Percentiles rank a stretch among this genome's conserved stretches.
These are phyloP conservation scores for Myotis planiceps DNA, from an alignment of 2,797 vertebrate species.

Conservation along the genomic window DNA sequence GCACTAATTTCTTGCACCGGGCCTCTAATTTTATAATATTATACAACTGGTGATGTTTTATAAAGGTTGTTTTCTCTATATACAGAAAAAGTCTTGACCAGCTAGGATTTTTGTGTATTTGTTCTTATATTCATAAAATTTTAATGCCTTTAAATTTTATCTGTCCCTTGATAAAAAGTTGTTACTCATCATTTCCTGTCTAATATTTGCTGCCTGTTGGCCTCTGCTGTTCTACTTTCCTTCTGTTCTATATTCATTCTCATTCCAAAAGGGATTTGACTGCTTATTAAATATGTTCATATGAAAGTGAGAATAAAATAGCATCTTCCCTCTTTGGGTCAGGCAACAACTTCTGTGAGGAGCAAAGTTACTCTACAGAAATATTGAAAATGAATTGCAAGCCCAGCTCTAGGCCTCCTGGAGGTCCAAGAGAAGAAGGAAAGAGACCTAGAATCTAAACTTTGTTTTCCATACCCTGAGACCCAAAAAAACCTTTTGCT, in stretches of 20 bases:
- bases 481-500: not conserved
- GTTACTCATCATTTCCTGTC: not conserved
- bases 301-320: conserved; percentile 14
- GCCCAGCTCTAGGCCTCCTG: not conserved
- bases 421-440: not conserved
- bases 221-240: not conserved
- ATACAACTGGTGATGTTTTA: not conserved
- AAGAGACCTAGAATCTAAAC: not conserved
- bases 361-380: conserved; percentile 18
- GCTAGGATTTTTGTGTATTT: not conserved
- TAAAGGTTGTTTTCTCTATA: not conserved
- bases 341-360: not conserved
- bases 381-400: conserved; percentile 48
- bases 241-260: conserved; percentile 12
- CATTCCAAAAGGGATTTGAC: conserved; percentile 32
- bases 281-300: conserved; percentile 30
- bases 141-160: conserved; percentile 26
- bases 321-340: not conserved
- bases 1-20: too few species aligned
- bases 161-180: conserved; percentile 15
- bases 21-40: not conserved
- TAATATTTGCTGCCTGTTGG: not conserved
- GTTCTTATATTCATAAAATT: not conserved
- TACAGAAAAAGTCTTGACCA: conserved; percentile 22
- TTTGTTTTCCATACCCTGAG: not conserved